Conservation (phyloP, 2,888 invertebrate genomes). For the Formica aserva region DNA sequence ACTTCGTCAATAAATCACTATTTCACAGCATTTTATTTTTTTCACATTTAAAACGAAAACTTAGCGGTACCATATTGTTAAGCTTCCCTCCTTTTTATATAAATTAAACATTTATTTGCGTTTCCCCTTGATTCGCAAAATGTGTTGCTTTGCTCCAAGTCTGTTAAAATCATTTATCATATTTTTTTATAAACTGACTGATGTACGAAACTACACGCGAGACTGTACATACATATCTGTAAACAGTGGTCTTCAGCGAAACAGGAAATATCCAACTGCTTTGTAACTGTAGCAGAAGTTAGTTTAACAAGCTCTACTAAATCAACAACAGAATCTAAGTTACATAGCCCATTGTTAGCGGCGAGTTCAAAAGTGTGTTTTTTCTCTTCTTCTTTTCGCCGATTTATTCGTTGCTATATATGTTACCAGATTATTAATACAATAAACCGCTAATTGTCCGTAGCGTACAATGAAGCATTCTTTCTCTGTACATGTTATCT, state of each 20-base stretch:
- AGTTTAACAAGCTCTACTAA: conserved; percentile 37
- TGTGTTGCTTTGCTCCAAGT: conserved; percentile 46
- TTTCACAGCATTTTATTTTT: conserved; percentile 83
- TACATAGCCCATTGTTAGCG: conserved; percentile 39
- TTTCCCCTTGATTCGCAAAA: conserved; percentile 34
- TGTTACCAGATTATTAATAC: conserved; percentile 8
- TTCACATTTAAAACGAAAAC: conserved; percentile 79
- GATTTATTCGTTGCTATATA: conserved; percentile 33
- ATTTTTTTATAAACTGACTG: conserved; percentile 44
- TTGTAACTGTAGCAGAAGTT: conserved; percentile 50
- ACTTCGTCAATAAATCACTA: conserved; percentile 83
- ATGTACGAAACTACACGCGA: conserved; percentile 54
- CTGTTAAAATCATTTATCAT: conserved; percentile 52
- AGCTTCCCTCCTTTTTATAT: conserved; percentile 53
- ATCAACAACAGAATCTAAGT: conserved; percentile 48
- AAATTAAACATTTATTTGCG: conserved; percentile 59
- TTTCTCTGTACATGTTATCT: conserved; percentile 40
- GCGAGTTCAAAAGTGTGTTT: conserved; percentile 24
- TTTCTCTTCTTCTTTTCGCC: not conserved
- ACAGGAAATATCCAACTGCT: conserved; percentile 40
- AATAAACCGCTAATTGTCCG: conserved; percentile 32
- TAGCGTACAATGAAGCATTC: conserved; percentile 33
- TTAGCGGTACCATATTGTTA: conserved; percentile 66
- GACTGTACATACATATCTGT: conserved; percentile 40
- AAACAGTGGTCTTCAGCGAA: conserved; percentile 27